Conservation (phyloP, 1,140 invertebrate genomes). For the Drosophila sucinea region DNA sequence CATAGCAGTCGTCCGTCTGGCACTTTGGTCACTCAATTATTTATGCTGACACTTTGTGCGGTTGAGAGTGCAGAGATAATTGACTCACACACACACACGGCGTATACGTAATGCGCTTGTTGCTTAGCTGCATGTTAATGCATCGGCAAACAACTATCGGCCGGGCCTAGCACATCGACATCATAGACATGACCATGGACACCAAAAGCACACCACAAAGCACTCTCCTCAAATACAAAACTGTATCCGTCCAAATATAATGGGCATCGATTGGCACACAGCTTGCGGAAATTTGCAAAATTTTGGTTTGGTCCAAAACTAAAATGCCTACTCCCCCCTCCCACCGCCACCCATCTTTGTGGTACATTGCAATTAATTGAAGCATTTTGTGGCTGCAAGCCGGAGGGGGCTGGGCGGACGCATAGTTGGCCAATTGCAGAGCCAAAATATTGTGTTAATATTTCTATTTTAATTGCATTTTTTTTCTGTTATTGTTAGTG, state of each 20-base stretch:
- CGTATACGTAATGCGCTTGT: slow-evolving; percentile 62
- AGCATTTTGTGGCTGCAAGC: background rate
- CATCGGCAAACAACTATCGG: slow-evolving; percentile 64
- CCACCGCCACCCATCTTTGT: background rate
- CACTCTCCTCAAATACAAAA: slow-evolving; percentile 11
- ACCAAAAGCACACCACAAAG: slow-evolving; percentile 39
- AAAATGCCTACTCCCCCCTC: slow-evolving; percentile 32
- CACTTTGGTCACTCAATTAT: slow-evolving; percentile 73
- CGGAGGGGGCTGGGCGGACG: background rate
- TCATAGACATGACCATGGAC: slow-evolving; percentile 64
- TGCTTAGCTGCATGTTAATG: slow-evolving; percentile 62
- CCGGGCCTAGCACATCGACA: background rate
- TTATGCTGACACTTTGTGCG: slow-evolving; percentile 72
- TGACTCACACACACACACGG: slow-evolving; percentile 56
- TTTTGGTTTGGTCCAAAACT: slow-evolving; percentile 55
- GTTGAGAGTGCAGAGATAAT: slow-evolving; percentile 58
- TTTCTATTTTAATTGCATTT: slow-evolving; percentile 36
- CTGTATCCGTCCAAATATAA: slow-evolving; percentile 46
- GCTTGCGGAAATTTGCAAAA: slow-evolving; percentile 59
- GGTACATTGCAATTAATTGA: slow-evolving; percentile 64
- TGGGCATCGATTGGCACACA: slow-evolving; percentile 60
- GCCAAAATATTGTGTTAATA: slow-evolving; percentile 48
- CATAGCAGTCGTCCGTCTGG: slow-evolving; percentile 49
- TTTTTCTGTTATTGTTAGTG: slow-evolving; percentile 3
- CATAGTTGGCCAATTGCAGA: slow-evolving; percentile 9